Conservation (phyloP, 2,113 vertebrate genomes). For the Struthidea cinerea region DNA sequence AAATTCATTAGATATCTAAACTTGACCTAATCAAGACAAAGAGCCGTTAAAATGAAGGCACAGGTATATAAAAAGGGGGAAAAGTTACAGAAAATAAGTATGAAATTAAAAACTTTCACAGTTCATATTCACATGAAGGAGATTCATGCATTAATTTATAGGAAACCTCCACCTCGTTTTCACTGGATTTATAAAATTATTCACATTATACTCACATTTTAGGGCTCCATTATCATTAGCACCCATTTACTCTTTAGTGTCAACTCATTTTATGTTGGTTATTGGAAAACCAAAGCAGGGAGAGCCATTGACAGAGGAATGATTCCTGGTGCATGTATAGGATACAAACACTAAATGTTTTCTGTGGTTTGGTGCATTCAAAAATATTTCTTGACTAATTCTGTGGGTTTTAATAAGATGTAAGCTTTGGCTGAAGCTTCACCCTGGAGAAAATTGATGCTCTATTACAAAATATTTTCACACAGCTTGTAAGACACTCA, state of each 20-base stretch:
- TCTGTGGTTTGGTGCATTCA: neutral
- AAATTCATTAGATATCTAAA: neutral
- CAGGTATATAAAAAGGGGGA: fast-evolving
- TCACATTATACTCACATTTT: neutral
- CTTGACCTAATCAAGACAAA: neutral
- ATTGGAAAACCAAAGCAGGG: neutral
- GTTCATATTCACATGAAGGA: neutral
- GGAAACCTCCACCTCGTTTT: neutral
- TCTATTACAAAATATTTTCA: neutral
- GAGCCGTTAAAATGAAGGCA: neutral
- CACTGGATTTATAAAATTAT: neutral
- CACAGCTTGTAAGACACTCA: neutral
- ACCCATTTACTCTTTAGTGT: neutral
- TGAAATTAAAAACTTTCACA: neutral
- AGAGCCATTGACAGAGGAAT: neutral
- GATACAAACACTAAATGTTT: neutral
- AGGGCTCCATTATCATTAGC: neutral
- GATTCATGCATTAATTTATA: neutral
- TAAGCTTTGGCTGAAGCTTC: neutral
- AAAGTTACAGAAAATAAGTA: neutral
- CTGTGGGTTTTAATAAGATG: neutral
- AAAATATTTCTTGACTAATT: neutral
- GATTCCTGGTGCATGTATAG: fast-evolving
- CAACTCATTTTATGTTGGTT: neutral
- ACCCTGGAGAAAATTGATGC: neutral